Percentiles rank a stretch among this genome's conserved stretches.
Evolutionary conservation across 1,140 invertebrate species (phyloP).

Genomic region (Philopotamus ludificatus): DNA sequence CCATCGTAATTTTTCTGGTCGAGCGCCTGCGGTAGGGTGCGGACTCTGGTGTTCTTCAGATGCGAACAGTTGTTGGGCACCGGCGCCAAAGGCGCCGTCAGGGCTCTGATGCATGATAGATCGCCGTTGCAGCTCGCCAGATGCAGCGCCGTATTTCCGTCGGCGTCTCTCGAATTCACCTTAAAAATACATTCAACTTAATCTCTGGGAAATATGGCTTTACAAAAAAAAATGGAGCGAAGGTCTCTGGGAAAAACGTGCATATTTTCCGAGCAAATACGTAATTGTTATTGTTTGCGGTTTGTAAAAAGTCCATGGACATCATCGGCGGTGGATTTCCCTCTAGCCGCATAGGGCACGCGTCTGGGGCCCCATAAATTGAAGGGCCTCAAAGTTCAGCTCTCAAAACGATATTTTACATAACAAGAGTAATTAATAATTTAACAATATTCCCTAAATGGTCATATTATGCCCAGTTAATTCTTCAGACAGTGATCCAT

Average conservation of each 20-base stretch:
- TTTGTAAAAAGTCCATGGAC: not conserved
- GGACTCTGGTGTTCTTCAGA: slow-evolving; percentile 30
- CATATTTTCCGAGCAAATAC: too few relatives aligned
- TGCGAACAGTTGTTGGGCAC: slow-evolving; percentile 50
- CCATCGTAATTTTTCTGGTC: slow-evolving; percentile 74
- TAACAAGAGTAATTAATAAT: too few relatives aligned
- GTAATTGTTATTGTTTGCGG: too few relatives aligned
- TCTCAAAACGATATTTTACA: too few relatives aligned
- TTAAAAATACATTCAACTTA: slow-evolving; percentile 36
- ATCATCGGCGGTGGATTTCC: not conserved
- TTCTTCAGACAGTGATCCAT: too few relatives aligned
- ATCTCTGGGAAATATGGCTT: not conserved
- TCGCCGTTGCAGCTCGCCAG: slow-evolving; percentile 66
- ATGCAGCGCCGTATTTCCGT: slow-evolving; percentile 71
- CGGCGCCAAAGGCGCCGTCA: slow-evolving; percentile 61
- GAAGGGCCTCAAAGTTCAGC: too few relatives aligned
- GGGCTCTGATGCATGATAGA: slow-evolving; percentile 61
- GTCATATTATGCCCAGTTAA: too few relatives aligned
- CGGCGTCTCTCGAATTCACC: slow-evolving; percentile 58
- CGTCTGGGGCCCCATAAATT: too few relatives aligned
- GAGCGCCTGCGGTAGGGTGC: slow-evolving; percentile 56
- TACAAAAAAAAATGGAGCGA: not conserved
- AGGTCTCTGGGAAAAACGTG: not conserved
- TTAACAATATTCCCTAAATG: too few relatives aligned
- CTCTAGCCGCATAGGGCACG: too few relatives aligned